These are phyloP conservation scores for Alligator sinensis DNA, from an alignment of 2,113 vertebrate species.

Conservation along the genomic window DNA sequence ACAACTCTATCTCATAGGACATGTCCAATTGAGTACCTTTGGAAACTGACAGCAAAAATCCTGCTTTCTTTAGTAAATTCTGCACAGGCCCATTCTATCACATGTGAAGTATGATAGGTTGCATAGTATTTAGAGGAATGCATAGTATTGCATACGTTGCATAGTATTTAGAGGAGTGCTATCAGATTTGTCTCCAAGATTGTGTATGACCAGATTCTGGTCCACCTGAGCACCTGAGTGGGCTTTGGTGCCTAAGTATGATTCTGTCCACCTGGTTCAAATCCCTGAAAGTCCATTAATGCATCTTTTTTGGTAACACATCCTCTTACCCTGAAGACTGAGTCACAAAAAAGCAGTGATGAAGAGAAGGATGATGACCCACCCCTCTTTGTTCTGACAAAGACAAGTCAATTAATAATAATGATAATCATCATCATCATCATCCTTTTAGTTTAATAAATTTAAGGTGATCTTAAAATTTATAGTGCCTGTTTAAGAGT, in stretches of 20 bases:
- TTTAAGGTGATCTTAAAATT: accelerated
- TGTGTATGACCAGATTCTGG: background rate
- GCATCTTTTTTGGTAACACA: no score
- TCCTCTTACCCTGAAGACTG: no score
- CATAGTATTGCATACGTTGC: no score
- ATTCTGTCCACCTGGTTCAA: no score
- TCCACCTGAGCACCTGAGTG: background rate
- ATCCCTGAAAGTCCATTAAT: no score
- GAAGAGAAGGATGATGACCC: no score
- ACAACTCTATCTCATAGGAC: background rate
- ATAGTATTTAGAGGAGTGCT: background rate
- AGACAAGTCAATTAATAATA: background rate
- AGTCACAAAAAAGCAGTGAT: no score
- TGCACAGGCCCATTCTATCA: background rate
- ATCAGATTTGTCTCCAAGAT: background rate
- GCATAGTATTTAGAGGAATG: background rate
- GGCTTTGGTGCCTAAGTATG: no score
- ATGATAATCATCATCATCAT: no score
- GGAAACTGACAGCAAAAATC: background rate
- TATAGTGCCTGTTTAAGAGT: background rate
- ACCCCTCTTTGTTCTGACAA: background rate
- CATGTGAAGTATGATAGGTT: background rate
- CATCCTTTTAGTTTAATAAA: accelerated
- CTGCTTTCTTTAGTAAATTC: background rate
- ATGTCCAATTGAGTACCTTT: background rate